phyloP scores from a whole-genome alignment of 2,797 vertebrate genomes.

The Enteromius thamalakanensis region DNA sequence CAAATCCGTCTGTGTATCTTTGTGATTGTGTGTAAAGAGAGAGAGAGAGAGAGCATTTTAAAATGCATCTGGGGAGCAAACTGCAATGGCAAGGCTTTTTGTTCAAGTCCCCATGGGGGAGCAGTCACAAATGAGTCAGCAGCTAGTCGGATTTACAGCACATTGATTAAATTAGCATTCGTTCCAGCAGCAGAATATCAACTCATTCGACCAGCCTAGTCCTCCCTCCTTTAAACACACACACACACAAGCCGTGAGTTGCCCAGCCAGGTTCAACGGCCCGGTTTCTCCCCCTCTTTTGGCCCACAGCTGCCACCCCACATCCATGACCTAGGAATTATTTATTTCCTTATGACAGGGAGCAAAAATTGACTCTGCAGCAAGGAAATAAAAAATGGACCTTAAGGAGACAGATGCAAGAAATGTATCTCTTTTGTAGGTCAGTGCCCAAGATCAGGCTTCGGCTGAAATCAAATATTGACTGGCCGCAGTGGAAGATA shows the following conservation, averaged over 20 bases:
- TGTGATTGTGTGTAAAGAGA: not conserved
- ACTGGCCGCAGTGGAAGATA: constrained; percentile 41
- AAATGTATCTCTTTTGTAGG: constrained; percentile 65
- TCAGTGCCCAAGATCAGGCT: constrained; percentile 59
- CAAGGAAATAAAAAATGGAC: constrained; percentile 56
- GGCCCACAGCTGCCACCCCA: constrained; percentile 47
- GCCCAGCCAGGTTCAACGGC: constrained; percentile 23
- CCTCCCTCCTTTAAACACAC: constrained; percentile 41
- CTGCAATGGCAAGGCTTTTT: constrained; percentile 77
- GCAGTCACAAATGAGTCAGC: constrained; percentile 87
- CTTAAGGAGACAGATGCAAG: constrained; percentile 54
- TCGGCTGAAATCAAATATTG: constrained; percentile 65
- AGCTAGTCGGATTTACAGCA: constrained; percentile 86
- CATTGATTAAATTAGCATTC: constrained; percentile 95
- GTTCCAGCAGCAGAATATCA: constrained; percentile 82
- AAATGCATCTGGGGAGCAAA: constrained; percentile 63
- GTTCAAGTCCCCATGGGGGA: constrained; percentile 73
- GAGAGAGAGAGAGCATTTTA: constrained; percentile 47
- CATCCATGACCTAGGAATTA: constrained; percentile 79
- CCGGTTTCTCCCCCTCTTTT: not conserved
- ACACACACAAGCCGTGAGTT: constrained; percentile 16
- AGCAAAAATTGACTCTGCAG: constrained; percentile 66
- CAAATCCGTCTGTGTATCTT: constrained; percentile 32
- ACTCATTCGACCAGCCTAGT: constrained; percentile 62
- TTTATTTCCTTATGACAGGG: constrained; percentile 76